Evolutionary conservation across 2,888 invertebrate genomes (phyloP).

Genomic region (Phyto melanocephala): DNA sequence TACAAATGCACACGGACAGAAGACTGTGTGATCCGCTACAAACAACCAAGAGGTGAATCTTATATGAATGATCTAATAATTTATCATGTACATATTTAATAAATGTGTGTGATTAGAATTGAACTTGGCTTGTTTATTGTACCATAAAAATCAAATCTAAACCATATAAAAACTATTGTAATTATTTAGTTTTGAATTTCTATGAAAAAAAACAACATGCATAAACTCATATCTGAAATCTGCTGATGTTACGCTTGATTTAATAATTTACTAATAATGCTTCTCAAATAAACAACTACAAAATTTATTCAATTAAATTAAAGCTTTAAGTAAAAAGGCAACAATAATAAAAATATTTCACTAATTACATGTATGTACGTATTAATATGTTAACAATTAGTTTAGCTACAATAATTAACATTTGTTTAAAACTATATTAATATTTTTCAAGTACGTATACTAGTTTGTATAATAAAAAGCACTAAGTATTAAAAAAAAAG

Average conservation of each 20-base stretch:
- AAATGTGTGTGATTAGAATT: slow-evolving; percentile 49
- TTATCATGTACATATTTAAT: slow-evolving; percentile 15
- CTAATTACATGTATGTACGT: slow-evolving; percentile 24
- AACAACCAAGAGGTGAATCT: slow-evolving; percentile 89
- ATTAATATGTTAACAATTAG: background rate
- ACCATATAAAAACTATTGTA: slow-evolving; percentile 5
- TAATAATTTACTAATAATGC: slow-evolving; percentile 40
- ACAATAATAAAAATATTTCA: slow-evolving; percentile 5
- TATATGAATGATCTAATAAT: slow-evolving; percentile 61
- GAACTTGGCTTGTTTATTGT: slow-evolving; percentile 54
- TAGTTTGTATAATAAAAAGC: background rate
- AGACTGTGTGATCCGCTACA: slow-evolving; percentile 95
- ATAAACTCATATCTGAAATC: slow-evolving; percentile 11
- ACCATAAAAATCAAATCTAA: slow-evolving; percentile 11
- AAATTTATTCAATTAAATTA: background rate
- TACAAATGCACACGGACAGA: slow-evolving; percentile 83
- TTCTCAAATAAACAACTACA: background rate
- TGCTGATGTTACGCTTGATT: slow-evolving; percentile 57
- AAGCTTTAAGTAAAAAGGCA: background rate
- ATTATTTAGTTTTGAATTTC: background rate
- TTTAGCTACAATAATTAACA: slow-evolving; percentile 10
- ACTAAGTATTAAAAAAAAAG: background rate
- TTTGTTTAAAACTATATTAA: background rate
- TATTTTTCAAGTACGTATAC: too few relatives aligned
- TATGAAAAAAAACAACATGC: background rate